Conservation (phyloP, 2,888 invertebrate species). For the Cataglyphis albicans region DNA sequence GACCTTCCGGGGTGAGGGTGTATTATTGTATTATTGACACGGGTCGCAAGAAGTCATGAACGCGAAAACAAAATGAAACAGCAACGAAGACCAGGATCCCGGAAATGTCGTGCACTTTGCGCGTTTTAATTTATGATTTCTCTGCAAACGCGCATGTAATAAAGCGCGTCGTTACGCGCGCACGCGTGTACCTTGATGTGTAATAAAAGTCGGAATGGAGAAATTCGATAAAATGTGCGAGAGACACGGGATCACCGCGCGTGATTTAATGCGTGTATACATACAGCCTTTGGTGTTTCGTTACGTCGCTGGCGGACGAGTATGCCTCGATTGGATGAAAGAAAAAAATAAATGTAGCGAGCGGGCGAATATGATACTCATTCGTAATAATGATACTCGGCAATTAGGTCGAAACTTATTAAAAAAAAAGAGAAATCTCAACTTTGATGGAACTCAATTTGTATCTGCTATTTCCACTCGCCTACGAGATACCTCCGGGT, state of each 20-base stretch:
- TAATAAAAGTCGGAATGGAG: constrained; percentile 22
- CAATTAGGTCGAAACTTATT: constrained; percentile 48
- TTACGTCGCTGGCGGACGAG: not conserved
- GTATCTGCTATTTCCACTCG: constrained; percentile 46
- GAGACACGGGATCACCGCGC: constrained; percentile 11
- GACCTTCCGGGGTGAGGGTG: not conserved
- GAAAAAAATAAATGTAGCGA: not conserved
- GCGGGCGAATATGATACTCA: constrained; percentile 16
- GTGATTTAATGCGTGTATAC: constrained; percentile 9
- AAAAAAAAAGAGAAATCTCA: constrained; percentile 23
- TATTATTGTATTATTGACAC: not conserved
- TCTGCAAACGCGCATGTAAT: not conserved
- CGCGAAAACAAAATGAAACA: constrained; percentile 15
- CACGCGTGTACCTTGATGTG: constrained; percentile 4
- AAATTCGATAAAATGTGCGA: constrained; percentile 33
- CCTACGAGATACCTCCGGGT: constrained; percentile 37
- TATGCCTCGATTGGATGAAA: not conserved
- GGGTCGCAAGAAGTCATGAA: not conserved
- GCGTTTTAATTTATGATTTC: constrained; percentile 37
- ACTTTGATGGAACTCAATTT: constrained; percentile 49
- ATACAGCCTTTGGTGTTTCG: not conserved
- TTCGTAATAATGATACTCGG: constrained; percentile 8
- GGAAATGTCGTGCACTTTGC: not conserved
- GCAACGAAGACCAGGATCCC: not conserved
- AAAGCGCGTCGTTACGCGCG: not conserved